Conservation (phyloP, 2,888 invertebrate genomes). For the Flexamia atlantica region DNA sequence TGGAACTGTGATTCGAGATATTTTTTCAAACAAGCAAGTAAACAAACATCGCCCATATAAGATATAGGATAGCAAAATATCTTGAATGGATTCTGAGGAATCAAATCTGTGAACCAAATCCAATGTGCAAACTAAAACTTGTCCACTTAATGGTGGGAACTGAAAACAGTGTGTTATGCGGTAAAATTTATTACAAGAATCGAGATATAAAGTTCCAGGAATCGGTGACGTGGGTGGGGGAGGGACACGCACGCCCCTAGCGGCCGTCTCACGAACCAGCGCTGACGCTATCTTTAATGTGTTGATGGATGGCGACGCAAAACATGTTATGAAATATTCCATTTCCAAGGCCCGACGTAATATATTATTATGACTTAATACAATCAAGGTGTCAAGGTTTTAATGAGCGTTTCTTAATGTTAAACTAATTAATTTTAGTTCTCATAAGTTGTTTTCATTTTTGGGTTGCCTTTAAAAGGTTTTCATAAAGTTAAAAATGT, state of each 20-base stretch:
- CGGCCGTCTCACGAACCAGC: slow-evolving; percentile 10
- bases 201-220: slow-evolving; percentile 40
- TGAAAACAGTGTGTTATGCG: background rate
- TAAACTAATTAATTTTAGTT: too few species aligned
- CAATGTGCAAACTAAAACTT: background rate
- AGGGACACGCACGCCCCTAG: slow-evolving; percentile 7
- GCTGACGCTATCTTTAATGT: slow-evolving; percentile 25
- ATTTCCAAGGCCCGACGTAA: background rate
- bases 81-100: too few species aligned
- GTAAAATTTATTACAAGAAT: slow-evolving; percentile 43
- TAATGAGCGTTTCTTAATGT: too few species aligned
- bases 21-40: too few species aligned
- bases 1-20: too few species aligned
- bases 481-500: too few species aligned
- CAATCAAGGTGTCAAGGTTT: too few species aligned
- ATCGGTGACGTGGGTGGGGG: slow-evolving; percentile 19
- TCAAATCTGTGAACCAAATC: too few species aligned
- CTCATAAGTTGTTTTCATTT: too few species aligned
- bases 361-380: background rate
- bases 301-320: background rate
- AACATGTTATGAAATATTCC: slow-evolving; percentile 30
- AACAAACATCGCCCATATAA: too few species aligned
- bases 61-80: too few species aligned
- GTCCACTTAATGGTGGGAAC: background rate
- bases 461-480: too few species aligned